phyloP scores from a whole-genome alignment of 1,140 invertebrate species.

The Drosophila sproati region DNA sequence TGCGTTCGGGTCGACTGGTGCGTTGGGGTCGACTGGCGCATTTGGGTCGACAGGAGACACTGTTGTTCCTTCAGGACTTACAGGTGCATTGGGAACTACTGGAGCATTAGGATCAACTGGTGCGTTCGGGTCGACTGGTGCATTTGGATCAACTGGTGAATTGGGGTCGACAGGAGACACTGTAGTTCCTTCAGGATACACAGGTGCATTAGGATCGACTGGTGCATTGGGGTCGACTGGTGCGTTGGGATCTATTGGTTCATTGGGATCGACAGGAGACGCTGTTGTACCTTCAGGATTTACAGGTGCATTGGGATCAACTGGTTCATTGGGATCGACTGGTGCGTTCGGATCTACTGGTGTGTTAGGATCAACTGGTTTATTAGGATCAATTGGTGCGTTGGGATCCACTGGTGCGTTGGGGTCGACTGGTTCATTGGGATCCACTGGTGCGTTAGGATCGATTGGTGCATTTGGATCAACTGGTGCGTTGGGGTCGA shows the following conservation, averaged over 20 bases:
- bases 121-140: background rate
- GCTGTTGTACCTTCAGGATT: no score
- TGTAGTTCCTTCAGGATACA: background rate
- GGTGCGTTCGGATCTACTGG: slow-evolving; percentile 9
- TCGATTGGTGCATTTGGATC: background rate
- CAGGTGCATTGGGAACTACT: no score
- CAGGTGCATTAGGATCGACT: slow-evolving; percentile 2
- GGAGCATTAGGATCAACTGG: no score
- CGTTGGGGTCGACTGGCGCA: slow-evolving; percentile 17
- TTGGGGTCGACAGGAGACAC: background rate
- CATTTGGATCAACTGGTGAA: slow-evolving; percentile 1
- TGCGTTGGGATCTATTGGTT: background rate
- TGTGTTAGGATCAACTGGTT: background rate
- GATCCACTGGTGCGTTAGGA: background rate
- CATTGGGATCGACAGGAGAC: no score
- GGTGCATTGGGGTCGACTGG: background rate
- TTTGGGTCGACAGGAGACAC: no score
- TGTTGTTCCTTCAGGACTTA: no score
- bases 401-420: background rate
- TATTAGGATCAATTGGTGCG: background rate
- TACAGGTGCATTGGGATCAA: background rate
- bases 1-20: slow-evolving; percentile 8
- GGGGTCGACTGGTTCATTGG: background rate
- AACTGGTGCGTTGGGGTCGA: background rate
- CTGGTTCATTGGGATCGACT: slow-evolving; percentile 1